Percentiles rank a stretch among this genome's conserved stretches.
These are phyloP conservation scores for Pinna nobilis DNA, from an alignment of 1,140 invertebrate species.

Conservation along the genomic window DNA sequence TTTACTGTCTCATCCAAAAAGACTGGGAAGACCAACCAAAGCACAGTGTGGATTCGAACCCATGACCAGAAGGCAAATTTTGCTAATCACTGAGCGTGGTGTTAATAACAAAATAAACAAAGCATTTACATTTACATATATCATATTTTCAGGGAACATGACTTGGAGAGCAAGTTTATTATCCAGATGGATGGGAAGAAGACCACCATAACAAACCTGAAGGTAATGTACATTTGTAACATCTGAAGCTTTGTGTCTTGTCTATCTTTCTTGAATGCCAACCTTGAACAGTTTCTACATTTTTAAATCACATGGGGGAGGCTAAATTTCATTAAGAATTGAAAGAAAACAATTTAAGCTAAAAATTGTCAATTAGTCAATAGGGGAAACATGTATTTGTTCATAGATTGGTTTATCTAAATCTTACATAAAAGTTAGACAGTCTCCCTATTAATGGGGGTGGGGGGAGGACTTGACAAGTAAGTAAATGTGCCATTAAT, in stretches of 20 bases:
- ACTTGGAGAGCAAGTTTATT: conserved; percentile 88
- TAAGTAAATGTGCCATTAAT: too few relatives aligned
- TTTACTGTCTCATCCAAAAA: background rate
- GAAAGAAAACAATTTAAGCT: too few relatives aligned
- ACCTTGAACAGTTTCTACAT: background rate
- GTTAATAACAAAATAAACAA: background rate
- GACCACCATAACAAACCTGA: conserved; percentile 86
- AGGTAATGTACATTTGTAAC: conserved; percentile 77
- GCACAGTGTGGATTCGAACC: background rate
- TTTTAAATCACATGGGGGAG: background rate
- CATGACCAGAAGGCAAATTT: background rate
- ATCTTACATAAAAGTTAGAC: too few relatives aligned
- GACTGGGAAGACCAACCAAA: too few relatives aligned
- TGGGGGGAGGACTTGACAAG: too few relatives aligned
- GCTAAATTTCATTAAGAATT: too few relatives aligned
- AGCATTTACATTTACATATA: background rate
- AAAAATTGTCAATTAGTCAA: too few relatives aligned
- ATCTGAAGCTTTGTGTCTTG: background rate
- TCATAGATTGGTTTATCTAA: too few relatives aligned
- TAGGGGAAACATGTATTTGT: too few relatives aligned
- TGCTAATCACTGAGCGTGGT: background rate
- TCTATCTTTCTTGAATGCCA: background rate
- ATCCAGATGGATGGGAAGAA: conserved; percentile 92
- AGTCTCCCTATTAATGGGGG: too few relatives aligned
- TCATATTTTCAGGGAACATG: conserved; percentile 83